phyloP scores from a whole-genome alignment of 2,888 invertebrate genomes.

The Acronicta leporina region DNA sequence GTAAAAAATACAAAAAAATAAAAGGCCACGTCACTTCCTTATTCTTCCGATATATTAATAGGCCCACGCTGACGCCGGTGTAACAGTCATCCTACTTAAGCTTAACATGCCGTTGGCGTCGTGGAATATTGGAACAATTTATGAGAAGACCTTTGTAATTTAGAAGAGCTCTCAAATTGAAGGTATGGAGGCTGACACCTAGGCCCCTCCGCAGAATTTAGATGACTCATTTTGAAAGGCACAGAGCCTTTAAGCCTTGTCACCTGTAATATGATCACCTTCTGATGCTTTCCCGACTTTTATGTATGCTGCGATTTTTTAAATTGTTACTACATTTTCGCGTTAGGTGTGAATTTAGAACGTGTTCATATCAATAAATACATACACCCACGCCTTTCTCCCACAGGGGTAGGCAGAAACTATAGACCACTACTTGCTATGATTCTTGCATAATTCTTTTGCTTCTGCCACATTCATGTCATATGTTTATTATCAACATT shows the following conservation, averaged over 20 bases:
- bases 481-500: no score
- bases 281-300: slow-evolving; percentile 30
- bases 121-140: slow-evolving; percentile 87
- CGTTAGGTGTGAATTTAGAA: no score
- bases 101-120: slow-evolving; percentile 83
- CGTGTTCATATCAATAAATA: no score
- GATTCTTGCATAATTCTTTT: no score
- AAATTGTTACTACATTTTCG: not conserved
- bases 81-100: slow-evolving; percentile 68
- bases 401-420: no score
- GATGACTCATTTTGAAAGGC: slow-evolving; percentile 68
- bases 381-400: no score
- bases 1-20: no score
- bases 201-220: slow-evolving; percentile 70
- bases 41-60: not conserved
- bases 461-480: no score
- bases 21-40: not conserved
- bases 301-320: slow-evolving; percentile 17
- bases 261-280: slow-evolving; percentile 43
- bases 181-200: slow-evolving; percentile 84
- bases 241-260: slow-evolving; percentile 33
- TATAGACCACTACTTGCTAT: no score
- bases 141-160: slow-evolving; percentile 87
- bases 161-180: slow-evolving; percentile 84
- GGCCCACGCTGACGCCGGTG: slow-evolving; percentile 57